These are phyloP conservation scores for Pachycephala philippinensis DNA, from an alignment of 2,113 vertebrate genomes.

Conservation along the genomic window DNA sequence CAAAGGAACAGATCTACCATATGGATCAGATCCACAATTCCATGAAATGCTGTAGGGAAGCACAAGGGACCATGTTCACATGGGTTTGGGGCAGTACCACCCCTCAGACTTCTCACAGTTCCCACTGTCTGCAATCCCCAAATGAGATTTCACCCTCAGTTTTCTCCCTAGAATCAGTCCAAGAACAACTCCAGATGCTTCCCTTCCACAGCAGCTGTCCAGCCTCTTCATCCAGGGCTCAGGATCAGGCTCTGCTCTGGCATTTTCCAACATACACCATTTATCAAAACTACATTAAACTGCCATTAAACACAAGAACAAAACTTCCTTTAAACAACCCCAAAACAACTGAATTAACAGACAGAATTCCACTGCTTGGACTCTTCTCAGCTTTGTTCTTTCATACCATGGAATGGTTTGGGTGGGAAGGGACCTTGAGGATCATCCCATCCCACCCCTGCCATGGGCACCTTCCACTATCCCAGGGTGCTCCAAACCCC, in stretches of 20 bases:
- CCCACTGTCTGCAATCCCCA: neutral
- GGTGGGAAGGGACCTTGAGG: neutral
- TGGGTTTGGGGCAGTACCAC: rapidly evolving
- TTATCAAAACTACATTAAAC: neutral
- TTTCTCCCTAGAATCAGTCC: neutral
- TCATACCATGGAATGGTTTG: neutral
- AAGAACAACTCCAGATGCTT: neutral
- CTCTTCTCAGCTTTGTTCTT: neutral
- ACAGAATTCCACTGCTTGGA: neutral
- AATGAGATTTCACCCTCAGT: neutral
- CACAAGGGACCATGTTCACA: rapidly evolving
- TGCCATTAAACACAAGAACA: neutral
- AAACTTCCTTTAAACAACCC: neutral
- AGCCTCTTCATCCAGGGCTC: neutral
- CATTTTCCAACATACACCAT: neutral
- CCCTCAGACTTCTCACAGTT: neutral
- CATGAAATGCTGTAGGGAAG: neutral
- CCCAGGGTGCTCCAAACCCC: rapidly evolving
- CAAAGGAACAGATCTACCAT: neutral
- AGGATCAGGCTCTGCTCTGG: neutral
- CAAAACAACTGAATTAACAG: neutral
- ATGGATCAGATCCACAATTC: neutral
- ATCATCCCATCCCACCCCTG: neutral
- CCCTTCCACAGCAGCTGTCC: neutral
- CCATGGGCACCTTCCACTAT: neutral